phyloP scores from a whole-genome alignment of 2,797 vertebrate genomes.

The Leptatherina wallacei region DNA sequence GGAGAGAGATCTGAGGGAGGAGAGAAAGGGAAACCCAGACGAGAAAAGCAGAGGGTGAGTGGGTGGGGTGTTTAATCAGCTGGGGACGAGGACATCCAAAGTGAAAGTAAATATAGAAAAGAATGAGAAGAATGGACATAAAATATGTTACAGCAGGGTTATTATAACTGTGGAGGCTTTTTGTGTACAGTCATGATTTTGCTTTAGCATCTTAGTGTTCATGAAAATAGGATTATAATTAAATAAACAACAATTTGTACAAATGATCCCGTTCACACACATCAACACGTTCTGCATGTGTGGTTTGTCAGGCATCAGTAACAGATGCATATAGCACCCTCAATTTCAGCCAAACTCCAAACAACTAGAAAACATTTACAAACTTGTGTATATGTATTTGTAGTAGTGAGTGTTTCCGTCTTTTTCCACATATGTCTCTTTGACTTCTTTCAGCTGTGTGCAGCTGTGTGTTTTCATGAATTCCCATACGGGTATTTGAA shows the following conservation, averaged over 20 bases:
- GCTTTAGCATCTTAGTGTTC: not conserved
- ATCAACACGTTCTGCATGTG: not conserved
- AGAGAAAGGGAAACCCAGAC: constrained; percentile 46
- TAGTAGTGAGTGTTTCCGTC: not conserved
- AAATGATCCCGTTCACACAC: not conserved
- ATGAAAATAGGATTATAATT: constrained; percentile 13
- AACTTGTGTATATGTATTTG: too few species aligned
- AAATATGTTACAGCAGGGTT: constrained; percentile 3
- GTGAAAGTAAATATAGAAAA: constrained; percentile 13
- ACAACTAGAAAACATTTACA: not conserved
- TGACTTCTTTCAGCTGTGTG: constrained; percentile 21
- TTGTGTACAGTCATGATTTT: not conserved
- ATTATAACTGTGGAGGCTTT: constrained; percentile 6
- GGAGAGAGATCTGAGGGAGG: constrained; percentile 56
- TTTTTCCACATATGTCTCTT: constrained; percentile 6
- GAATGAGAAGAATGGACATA: not conserved
- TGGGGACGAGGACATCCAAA: constrained; percentile 16
- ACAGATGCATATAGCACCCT: constrained; percentile 6
- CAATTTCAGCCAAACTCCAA: not conserved
- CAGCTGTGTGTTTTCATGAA: constrained; percentile 7
- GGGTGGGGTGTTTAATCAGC: constrained; percentile 9
- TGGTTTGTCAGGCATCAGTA: not conserved
- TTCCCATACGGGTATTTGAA: constrained; percentile 14
- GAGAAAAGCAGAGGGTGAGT: constrained; percentile 20
- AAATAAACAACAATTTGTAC: constrained; percentile 8